Evolutionary conservation across 2,888 invertebrate genomes (phyloP).

Genomic region (Dryocosmus kuriphilus): DNA sequence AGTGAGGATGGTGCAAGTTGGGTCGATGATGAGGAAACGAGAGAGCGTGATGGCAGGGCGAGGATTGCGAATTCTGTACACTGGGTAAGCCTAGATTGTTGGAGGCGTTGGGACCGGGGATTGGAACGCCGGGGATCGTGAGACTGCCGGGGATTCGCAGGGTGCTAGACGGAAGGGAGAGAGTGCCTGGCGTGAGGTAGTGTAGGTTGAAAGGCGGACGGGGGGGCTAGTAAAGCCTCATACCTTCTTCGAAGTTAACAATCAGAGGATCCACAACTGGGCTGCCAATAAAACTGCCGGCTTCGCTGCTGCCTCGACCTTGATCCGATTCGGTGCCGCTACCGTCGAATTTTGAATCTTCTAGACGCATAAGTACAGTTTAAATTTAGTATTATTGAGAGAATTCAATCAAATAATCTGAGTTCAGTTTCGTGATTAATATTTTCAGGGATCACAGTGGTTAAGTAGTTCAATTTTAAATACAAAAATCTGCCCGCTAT

Average conservation of each 20-base stretch:
- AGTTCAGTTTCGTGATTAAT: neutral
- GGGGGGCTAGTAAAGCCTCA: conserved; percentile 85
- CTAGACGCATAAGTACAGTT: conserved; percentile 53
- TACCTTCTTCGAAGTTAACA: conserved; percentile 90
- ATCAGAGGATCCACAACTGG: conserved; percentile 85
- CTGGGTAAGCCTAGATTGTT: conserved; percentile 65
- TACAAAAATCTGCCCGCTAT: too few species aligned
- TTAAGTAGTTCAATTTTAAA: too few species aligned
- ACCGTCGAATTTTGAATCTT: conserved; percentile 74
- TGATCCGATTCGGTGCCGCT: conserved; percentile 74
- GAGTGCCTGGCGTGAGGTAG: conserved; percentile 76
- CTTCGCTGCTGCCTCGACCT: conserved; percentile 74
- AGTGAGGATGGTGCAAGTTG: conserved; percentile 27
- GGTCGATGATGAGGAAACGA: conserved; percentile 54
- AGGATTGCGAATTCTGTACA: conserved; percentile 69
- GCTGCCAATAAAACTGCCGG: conserved; percentile 75
- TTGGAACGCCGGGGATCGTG: conserved; percentile 49
- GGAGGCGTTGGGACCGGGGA: conserved; percentile 68
- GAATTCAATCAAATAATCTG: neutral
- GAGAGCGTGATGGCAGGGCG: conserved; percentile 68
- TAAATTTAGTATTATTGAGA: conserved; percentile 16
- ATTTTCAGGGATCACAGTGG: too few species aligned
- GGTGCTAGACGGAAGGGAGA: conserved; percentile 69
- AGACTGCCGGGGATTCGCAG: conserved; percentile 55
- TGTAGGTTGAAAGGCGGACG: conserved; percentile 77